Percentiles rank a stretch among this genome's conserved stretches.
These are phyloP conservation scores for Pyrocoelia pectoralis DNA, from an alignment of 2,888 invertebrate species.

Conservation along the genomic window DNA sequence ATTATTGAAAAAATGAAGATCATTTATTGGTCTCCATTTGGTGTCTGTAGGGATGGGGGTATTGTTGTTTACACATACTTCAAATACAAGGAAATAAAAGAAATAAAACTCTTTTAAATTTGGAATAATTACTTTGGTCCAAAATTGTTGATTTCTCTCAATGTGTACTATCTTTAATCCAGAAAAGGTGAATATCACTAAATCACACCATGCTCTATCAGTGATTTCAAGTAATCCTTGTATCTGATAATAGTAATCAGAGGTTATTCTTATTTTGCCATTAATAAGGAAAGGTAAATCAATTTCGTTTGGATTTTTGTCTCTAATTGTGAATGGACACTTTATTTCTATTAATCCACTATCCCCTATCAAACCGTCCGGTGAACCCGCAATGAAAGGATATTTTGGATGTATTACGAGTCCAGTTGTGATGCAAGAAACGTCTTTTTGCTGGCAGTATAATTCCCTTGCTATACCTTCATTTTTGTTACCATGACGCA, in stretches of 20 bases:
- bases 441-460: neutral
- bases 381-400: neutral
- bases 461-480: neutral
- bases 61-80: neutral
- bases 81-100: neutral
- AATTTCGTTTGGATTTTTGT: neutral
- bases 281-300: too few relatives aligned
- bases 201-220: neutral
- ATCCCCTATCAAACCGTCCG: neutral
- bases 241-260: neutral
- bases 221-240: neutral
- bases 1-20: neutral
- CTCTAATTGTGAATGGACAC: neutral
- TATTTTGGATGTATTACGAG: neutral
- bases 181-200: neutral
- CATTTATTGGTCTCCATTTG: neutral
- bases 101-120: neutral
- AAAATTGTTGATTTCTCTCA: neutral
- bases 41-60: neutral
- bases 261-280: neutral
- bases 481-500: too few relatives aligned
- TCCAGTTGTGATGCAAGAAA: neutral
- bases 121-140: neutral
- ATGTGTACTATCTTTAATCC: too few relatives aligned
- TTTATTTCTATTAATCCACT: neutral